phyloP scores from a whole-genome alignment of 2,113 vertebrate species.

The Lampris megalopsis region DNA sequence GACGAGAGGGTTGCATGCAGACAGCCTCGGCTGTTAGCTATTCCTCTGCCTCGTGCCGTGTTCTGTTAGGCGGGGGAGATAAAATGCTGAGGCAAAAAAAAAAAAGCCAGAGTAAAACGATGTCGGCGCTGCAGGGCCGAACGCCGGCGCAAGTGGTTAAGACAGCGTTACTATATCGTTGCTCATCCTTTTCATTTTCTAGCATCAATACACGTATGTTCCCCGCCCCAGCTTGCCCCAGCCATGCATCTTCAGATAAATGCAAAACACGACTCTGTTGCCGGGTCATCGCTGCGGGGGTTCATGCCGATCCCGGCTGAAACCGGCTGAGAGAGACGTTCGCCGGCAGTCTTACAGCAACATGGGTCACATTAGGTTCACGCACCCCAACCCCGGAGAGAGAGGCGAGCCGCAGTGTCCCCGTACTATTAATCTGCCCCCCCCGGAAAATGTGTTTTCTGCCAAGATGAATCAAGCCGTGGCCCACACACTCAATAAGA shows the following conservation, averaged over 20 bases:
- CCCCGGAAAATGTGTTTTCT: conserved; percentile 55
- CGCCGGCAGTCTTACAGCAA: conserved; percentile 64
- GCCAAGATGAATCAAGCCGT: conserved; percentile 61
- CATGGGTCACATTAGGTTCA: conserved; percentile 66
- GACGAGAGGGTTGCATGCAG: conserved; percentile 35
- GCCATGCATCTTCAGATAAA: neutral
- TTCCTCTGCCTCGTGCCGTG: conserved; percentile 18
- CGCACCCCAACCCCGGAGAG: conserved; percentile 40
- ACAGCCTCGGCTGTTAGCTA: conserved; percentile 32
- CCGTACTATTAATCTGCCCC: conserved; percentile 61
- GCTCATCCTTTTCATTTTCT: conserved; percentile 53
- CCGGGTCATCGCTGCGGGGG: conserved; percentile 57
- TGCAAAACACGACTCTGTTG: conserved; percentile 30
- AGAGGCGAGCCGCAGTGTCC: conserved; percentile 40
- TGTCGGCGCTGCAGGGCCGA: conserved; percentile 39
- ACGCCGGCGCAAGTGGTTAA: conserved; percentile 27
- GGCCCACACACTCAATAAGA: conserved; percentile 57
- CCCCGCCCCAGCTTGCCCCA: neutral
- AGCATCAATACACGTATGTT: conserved; percentile 14
- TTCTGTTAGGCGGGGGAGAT: conserved; percentile 43
- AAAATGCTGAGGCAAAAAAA: conserved; percentile 46
- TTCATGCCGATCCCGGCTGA: conserved; percentile 54
- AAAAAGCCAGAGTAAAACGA: conserved; percentile 33
- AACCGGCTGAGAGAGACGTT: conserved; percentile 59
- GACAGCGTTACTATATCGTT: conserved; percentile 27